These are phyloP conservation scores for Syndactyla subalaris DNA, from an alignment of 2,797 vertebrate genomes.

Conservation along the genomic window DNA sequence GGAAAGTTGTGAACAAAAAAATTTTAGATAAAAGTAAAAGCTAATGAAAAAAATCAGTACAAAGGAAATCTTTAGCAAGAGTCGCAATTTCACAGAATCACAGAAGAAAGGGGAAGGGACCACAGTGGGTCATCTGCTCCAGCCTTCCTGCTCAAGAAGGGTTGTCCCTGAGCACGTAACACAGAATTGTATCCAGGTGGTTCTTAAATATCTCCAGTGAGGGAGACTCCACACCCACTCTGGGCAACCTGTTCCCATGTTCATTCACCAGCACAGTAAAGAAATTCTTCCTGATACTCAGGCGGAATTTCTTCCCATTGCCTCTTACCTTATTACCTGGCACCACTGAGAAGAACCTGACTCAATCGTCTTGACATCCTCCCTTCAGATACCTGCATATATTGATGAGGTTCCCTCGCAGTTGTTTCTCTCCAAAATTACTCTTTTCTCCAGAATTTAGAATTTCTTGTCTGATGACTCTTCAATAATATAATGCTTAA, in stretches of 20 bases:
- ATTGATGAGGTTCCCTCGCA: not conserved
- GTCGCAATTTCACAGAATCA: not conserved
- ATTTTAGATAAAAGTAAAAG: not conserved
- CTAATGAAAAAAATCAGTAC: not conserved
- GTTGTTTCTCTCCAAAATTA: not conserved
- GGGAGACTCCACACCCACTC: not conserved
- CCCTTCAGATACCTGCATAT: not conserved
- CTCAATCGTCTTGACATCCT: not conserved
- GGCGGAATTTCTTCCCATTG: not conserved
- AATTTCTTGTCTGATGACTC: not conserved
- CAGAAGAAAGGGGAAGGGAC: not conserved
- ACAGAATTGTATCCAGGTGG: not conserved
- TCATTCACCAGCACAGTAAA: not conserved
- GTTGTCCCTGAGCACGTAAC: not conserved
- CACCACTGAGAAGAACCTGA: not conserved
- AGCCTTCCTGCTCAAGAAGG: not conserved
- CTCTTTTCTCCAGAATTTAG: not conserved
- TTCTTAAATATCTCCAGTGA: not conserved
- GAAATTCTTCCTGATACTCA: not conserved
- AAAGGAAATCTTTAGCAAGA: not conserved
- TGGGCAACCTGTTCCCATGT: not conserved
- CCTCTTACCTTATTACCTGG: not conserved
- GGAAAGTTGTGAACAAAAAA: not conserved
- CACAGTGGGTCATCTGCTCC: no score
- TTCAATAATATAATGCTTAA: not conserved